A percentile compares a stretch with the other conserved stretches of the same genome.
Evolutionary conservation across 2,888 invertebrate species (phyloP).

Genomic region (Melanchra persicariae): DNA sequence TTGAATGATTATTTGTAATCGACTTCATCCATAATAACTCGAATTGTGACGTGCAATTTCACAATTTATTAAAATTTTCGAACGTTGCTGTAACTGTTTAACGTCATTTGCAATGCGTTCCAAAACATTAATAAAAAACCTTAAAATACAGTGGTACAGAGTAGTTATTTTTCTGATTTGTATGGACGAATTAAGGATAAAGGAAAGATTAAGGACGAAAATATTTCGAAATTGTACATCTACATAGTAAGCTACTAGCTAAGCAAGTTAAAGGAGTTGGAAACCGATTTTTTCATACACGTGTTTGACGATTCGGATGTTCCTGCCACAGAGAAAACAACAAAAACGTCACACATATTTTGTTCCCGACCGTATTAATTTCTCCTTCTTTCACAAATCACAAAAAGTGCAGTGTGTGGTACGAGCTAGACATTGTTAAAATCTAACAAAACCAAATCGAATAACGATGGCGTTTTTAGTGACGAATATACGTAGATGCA

Average conservation of each 20-base stretch:
- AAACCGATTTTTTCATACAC: too few species aligned
- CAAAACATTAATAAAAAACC: neutral
- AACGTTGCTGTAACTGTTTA: constrained; percentile 17
- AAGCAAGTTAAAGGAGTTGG: neutral
- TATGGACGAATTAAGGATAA: too few species aligned
- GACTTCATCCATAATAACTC: too few species aligned
- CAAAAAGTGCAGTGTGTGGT: neutral
- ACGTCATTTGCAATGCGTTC: constrained; percentile 24
- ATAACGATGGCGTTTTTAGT: constrained; percentile 80
- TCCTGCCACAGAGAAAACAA: constrained; percentile 16
- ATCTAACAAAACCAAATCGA: constrained; percentile 4
- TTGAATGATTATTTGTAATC: neutral
- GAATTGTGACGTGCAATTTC: too few species aligned
- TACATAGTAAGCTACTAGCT: neutral
- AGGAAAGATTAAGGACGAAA: too few species aligned
- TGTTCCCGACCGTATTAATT: neutral
- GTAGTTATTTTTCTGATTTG: neutral
- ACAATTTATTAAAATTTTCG: neutral
- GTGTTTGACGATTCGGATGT: constrained; percentile 5
- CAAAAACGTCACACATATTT: constrained; percentile 10
- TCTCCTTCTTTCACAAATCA: neutral
- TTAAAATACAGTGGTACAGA: neutral
- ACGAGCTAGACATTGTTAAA: constrained; percentile 18
- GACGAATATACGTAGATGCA: constrained; percentile 80
- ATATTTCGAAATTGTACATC: neutral